Percentiles rank a stretch among this genome's conserved stretches.
phyloP scores from a whole-genome alignment of 2,113 vertebrate species.

The Oreochromis tanganicae region DNA sequence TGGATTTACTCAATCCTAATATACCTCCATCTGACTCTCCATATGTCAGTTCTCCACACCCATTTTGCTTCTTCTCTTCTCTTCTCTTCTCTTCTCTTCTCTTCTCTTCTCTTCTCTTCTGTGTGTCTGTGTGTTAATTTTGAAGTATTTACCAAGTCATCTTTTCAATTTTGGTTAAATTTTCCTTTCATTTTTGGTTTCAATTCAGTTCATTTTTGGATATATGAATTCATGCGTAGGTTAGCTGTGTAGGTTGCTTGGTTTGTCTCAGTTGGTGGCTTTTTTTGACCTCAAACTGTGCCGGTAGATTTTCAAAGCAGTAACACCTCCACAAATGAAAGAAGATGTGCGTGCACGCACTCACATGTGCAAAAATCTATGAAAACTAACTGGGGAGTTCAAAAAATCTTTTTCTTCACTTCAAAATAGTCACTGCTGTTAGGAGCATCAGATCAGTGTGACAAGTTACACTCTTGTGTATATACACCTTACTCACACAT shows the following conservation, averaged over 20 bases:
- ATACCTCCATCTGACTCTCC: slow-evolving; percentile 53
- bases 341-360: not conserved
- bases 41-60: slow-evolving; percentile 34
- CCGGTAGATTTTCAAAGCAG: slow-evolving; percentile 4
- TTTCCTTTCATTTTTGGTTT: not conserved
- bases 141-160: not conserved
- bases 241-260: not conserved
- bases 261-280: not conserved
- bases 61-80: not conserved
- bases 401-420: not conserved
- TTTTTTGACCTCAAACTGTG: slow-evolving; percentile 7
- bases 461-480: slow-evolving; percentile 14
- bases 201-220: not conserved
- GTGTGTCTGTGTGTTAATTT: not conserved
- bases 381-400: not conserved
- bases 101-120: no score
- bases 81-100: not conserved
- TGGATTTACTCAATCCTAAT: slow-evolving; percentile 49
- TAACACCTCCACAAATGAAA: not conserved
- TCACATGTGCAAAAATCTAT: not conserved
- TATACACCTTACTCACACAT: not conserved
- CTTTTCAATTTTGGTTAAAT: not conserved
- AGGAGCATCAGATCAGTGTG: slow-evolving; percentile 18
- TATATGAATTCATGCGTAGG: not conserved
- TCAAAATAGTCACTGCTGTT: slow-evolving; percentile 26